Base-by-base conservation (phyloP, 2,113 vertebrate genomes). In the Xyliphius kryptos region DNA sequence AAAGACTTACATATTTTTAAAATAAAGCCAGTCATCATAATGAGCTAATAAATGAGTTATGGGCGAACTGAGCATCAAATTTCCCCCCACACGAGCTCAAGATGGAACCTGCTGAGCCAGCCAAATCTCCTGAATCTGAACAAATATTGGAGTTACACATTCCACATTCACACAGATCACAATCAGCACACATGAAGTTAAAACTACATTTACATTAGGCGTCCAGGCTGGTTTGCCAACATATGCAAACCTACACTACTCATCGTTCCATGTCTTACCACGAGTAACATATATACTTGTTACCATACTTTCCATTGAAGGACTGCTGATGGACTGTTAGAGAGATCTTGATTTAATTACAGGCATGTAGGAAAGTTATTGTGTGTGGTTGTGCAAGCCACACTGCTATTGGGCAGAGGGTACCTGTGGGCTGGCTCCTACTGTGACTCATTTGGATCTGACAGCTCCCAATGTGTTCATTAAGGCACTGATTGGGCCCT, bases 371-470 rank as follows among this genome's bases (percentile, higher is more conserved):
- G 70, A 69, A 77, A 70, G 76, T 75, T 44, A 20, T 7, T 63
- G 37, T 38, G 50, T 51, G 52, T 61, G 56, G 44, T 38, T 55
- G 37, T 43, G 21, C 10, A 58, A 72, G 73, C 72, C 67, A 61
- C 59, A 68, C 60, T 72, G 71, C 74, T 77, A 76, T 70, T 77
- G 75, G 70, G 72, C 68, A 64, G 70, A 72, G 75, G 81, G 85
- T 90, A 92, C 91, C 89, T 92, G 91, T 90, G 87, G 85, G 86
- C 74, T 74, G 58, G 67, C 84, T 90, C 90, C 91, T 88, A 93
- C 89, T 93, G 91, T 90, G 90, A 89, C 81, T 93, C 91, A 95
- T 94, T 93, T 89, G 85, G 89, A 90, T 88, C 91, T 92, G 90
- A 89, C 90, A 88, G 86, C 83, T 89, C 88, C 85, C 88, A 86